Evolutionary conservation across 2,797 vertebrate species (phyloP).

Genomic region (Mormyrus proboscirostris): DNA sequence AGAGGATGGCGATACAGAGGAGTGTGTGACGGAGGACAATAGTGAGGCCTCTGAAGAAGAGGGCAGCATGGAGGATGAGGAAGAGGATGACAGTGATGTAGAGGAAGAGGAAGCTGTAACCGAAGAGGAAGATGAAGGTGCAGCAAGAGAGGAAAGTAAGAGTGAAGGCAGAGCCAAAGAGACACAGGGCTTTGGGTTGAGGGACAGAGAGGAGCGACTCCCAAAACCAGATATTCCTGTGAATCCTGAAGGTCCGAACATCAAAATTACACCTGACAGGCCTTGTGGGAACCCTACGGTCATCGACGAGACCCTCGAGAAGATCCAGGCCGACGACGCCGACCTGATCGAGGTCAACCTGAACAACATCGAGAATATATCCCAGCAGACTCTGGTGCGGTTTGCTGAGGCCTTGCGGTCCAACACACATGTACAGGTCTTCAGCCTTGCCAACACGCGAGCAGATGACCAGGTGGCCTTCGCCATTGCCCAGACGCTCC

Average conservation of each 20-base stretch:
- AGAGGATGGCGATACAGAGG: conserved; percentile 54
- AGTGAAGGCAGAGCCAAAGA: conserved; percentile 13
- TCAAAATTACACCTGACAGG: conserved; percentile 48
- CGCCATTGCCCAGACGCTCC: conserved; percentile 73
- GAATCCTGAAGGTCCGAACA: conserved; percentile 29
- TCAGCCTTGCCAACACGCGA: conserved; percentile 79
- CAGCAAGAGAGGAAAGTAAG: conserved; percentile 27
- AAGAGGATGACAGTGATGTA: conserved; percentile 41
- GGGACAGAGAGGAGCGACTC: conserved; percentile 19
- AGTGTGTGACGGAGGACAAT: conserved; percentile 56
- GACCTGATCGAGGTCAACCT: conserved; percentile 72
- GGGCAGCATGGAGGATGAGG: conserved; percentile 37
- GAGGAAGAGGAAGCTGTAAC: conserved; percentile 39
- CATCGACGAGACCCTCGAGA: conserved; percentile 74
- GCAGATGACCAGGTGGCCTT: conserved; percentile 76
- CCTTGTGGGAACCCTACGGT: conserved; percentile 70
- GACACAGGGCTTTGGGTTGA: conserved; percentile 17
- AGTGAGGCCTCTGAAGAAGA: conserved; percentile 57
- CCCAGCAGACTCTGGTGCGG: conserved; percentile 64
- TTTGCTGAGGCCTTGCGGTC: conserved; percentile 72
- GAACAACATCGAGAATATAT: conserved; percentile 85
- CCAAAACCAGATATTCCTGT: conserved; percentile 24
- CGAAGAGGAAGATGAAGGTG: background rate
- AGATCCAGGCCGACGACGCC: conserved; percentile 64
- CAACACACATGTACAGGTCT: conserved; percentile 70